These are phyloP conservation scores for Malthinus seriepunctatus DNA, from an alignment of 2,888 invertebrate genomes.

Conservation along the genomic window DNA sequence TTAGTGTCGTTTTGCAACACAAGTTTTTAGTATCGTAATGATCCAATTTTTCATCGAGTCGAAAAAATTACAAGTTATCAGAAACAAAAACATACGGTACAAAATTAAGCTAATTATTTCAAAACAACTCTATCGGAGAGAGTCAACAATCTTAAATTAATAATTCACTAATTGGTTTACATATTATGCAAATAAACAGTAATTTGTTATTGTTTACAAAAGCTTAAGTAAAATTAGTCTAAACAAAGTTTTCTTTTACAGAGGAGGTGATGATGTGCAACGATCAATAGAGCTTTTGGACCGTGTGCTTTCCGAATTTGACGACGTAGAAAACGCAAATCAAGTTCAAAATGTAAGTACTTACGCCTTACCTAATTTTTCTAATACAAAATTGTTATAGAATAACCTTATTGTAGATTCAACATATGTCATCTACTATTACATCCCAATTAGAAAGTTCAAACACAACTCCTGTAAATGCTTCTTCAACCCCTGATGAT, in stretches of 20 bases:
- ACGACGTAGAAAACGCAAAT: constrained; percentile 70
- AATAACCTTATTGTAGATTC: constrained; percentile 54
- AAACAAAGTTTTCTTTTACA: constrained; percentile 56
- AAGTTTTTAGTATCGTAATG: constrained; percentile 1
- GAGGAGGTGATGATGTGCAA: constrained; percentile 85
- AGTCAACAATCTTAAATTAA: too few species aligned
- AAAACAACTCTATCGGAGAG: too few species aligned
- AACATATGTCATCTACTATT: constrained; percentile 51
- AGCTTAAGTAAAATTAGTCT: too few species aligned
- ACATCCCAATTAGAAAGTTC: constrained; percentile 52
- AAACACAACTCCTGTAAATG: constrained; percentile 58
- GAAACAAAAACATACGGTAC: too few species aligned
- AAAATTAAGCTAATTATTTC: too few species aligned
- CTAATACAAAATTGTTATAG: not conserved
- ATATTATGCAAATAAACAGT: too few species aligned
- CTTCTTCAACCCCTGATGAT: constrained; percentile 58
- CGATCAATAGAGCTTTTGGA: constrained; percentile 86
- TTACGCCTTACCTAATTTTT: constrained; percentile 36
- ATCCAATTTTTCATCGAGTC: too few species aligned
- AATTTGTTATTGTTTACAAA: too few species aligned
- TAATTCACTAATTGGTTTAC: too few species aligned
- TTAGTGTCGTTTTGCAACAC: constrained; percentile 18
- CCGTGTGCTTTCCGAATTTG: constrained; percentile 88
- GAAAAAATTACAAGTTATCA: too few species aligned
- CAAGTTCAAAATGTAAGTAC: constrained; percentile 53